Base-by-base conservation (phyloP, 2,888 invertebrate species). In the Parnassius orleans region DNA sequence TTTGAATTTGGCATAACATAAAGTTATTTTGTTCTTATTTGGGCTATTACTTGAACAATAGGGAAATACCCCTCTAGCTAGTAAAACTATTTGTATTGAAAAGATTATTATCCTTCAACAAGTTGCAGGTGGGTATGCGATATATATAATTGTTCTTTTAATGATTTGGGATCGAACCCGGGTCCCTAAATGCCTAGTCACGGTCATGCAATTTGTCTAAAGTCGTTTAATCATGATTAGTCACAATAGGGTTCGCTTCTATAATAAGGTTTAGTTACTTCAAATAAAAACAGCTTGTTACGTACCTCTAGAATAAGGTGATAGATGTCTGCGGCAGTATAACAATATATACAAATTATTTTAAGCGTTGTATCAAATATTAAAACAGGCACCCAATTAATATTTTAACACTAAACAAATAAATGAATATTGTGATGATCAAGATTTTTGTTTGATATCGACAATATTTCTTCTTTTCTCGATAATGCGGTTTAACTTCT, bases 201-300 rank as follows among this genome's bases (percentile, higher is more conserved):
- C 78, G 91, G 84, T 74, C 87, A 87, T 87, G 92, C 92, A 92
- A 92, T 92, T 91, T 92, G 89, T 90, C 89, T 90, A 88, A 88
- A 87, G 85, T 86, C 91, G 87, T 90, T 90, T 91, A 87, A 92
- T 92, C 90, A 89, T 91, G 91, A 90, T 91, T 90, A 90, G 90
- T 89, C 89, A 90, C 91, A 91, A 91, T 90, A 82, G 86, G 80
- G 78, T 76, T 83, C 83, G 82, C 84, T 86, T 81, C 85, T 84
- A 84, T 87, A 86, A 86, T 85, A 86, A 81, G 83, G 79, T 84
- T 79, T 83, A 84, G 81, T 80, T 79, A 81, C 78, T 80, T 83
- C 81, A 76, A 83, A 87, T 78, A 73, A 79, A 78, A 82, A 81
- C 71, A 79, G 75, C 79, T 79, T 78, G 77, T 78, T 80, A 76